Conservation (phyloP, 2,888 invertebrate species). For the Dione vanillae region DNA sequence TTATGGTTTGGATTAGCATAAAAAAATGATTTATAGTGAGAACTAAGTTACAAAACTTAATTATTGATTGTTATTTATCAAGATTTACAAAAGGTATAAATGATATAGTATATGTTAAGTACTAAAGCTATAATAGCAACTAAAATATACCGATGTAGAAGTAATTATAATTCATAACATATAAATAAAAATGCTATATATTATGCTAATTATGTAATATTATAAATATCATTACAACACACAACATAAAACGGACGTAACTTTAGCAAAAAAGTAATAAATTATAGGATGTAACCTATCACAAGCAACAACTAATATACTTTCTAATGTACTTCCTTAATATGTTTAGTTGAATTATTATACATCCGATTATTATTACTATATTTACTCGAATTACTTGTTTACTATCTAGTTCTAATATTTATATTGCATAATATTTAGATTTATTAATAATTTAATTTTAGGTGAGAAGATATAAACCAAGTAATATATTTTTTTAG, state of each 20-base stretch:
- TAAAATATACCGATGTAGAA: neutral
- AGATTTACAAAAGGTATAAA: too few species aligned
- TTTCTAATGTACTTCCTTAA: constrained; percentile 24
- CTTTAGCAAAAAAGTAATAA: constrained; percentile 14
- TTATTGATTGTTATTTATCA: too few species aligned
- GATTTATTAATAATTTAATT: neutral
- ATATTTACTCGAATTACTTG: neutral
- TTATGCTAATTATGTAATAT: neutral
- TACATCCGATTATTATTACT: neutral
- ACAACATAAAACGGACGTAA: constrained; percentile 9
- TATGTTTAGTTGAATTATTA: constrained; percentile 13
- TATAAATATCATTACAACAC: neutral
- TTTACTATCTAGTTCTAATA: neutral
- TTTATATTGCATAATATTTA: neutral
- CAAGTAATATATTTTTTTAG: too few species aligned
- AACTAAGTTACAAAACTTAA: too few species aligned
- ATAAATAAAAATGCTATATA: too few species aligned
- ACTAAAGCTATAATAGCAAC: neutral
- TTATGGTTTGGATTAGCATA: too few species aligned
- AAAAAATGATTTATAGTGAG: too few species aligned
- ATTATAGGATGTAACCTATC: constrained; percentile 24
- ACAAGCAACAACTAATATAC: constrained; percentile 16
- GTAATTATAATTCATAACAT: neutral
- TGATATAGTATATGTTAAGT: too few species aligned
- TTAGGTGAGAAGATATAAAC: too few species aligned